Conservation (phyloP, 2,888 invertebrate species). For the Epinotia ramella region DNA sequence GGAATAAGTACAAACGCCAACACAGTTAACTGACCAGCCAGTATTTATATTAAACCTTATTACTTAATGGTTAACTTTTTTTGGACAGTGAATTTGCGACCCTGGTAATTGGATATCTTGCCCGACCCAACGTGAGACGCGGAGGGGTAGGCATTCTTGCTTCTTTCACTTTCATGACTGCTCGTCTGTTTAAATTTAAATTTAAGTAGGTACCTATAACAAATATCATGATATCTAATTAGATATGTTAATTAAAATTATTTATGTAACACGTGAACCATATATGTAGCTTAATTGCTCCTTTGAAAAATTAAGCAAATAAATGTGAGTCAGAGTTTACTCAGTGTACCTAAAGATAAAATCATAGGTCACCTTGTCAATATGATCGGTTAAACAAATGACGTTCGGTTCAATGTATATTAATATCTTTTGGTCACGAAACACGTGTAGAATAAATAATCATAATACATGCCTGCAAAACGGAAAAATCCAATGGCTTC, state of each 20-base stretch:
- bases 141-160: no score
- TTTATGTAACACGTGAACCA: background rate
- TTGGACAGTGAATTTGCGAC: no score
- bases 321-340: conserved; percentile 40
- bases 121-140: no score
- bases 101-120: no score
- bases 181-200: no score
- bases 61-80: no score
- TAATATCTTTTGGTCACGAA: conserved; percentile 40
- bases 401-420: conserved; percentile 44
- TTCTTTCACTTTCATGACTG: no score
- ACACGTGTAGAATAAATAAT: conserved; percentile 33
- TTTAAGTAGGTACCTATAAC: background rate
- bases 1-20: no score
- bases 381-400: conserved; percentile 50
- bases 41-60: no score
- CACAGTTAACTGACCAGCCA: no score
- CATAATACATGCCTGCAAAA: conserved; percentile 22
- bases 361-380: conserved; percentile 57
- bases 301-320: conserved; percentile 26
- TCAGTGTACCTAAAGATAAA: conserved; percentile 49
- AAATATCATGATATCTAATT: background rate
- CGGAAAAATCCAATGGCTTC: conserved; percentile 38
- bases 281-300: conserved; percentile 5
- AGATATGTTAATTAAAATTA: background rate